phyloP scores from a whole-genome alignment of 2,888 invertebrate species.

The Aspidiotus destructor region DNA sequence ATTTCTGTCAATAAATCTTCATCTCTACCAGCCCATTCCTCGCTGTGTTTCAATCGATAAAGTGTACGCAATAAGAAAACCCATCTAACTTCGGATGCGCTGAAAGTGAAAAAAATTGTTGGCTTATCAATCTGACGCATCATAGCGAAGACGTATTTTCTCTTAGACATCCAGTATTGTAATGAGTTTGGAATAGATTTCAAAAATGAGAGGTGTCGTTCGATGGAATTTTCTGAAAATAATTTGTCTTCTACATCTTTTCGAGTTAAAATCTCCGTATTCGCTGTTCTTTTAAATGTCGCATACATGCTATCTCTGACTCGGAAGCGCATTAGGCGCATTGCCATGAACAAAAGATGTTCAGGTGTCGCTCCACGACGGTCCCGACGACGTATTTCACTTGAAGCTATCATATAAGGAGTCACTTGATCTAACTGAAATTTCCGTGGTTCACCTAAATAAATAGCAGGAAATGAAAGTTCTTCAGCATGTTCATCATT shows the following conservation, averaged over 20 bases:
- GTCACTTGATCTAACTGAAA: too few relatives aligned
- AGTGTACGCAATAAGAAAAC: background rate
- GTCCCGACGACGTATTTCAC: background rate
- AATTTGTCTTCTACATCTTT: background rate
- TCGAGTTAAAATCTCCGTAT: background rate
- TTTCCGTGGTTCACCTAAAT: too few relatives aligned
- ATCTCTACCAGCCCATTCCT: background rate
- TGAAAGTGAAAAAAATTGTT: background rate
- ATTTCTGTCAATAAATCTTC: slow-evolving; percentile 36
- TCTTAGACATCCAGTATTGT: background rate
- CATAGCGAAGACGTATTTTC: background rate
- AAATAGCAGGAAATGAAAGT: too few relatives aligned
- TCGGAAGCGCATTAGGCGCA: background rate
- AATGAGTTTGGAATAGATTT: background rate
- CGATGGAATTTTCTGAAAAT: background rate
- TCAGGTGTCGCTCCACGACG: background rate
- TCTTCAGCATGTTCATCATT: too few relatives aligned
- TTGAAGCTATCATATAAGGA: background rate
- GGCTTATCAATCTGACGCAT: background rate
- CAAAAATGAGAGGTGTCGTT: background rate
- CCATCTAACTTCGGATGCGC: background rate
- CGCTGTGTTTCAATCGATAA: background rate
- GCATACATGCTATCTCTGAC: background rate
- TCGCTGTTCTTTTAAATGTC: background rate
- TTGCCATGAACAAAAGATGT: background rate